Evolutionary conservation across 2,113 vertebrate genomes (phyloP), one percentile per base, ranked within the genome.

Genomic region (Psammodynastes pulverulentus): DNA sequence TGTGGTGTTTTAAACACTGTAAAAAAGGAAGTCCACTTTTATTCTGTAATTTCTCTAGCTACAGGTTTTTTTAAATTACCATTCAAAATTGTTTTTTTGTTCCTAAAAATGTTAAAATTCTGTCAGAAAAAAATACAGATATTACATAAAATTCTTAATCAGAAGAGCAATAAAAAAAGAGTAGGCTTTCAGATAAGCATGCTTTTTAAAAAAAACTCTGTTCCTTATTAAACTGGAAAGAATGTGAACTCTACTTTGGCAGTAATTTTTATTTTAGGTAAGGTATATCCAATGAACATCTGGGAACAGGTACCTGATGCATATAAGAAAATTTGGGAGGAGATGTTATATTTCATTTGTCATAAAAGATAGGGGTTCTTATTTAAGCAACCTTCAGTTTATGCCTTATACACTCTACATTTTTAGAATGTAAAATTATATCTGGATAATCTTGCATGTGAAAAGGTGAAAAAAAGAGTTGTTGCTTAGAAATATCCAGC

Each of bases 101-200:
- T 86, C 92, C 84, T 92, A 92, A 92, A 95, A 95, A 92, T 96
- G 93, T 95, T 94, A 95, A 89, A 94, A 95, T 96, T 95, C 95
- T 92, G 93, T 54, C 17, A 43, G 23, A 90, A 96, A 94, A 95
- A 95, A 94, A 23, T 96, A 97, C 96, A 95, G 94, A 95, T 93
- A 94, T 94, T 91, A 88, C 91, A 24, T 84, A 91, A 90, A 96
- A 95, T 92, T 48, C 92, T 95, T 96, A 96, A 96, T 97, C 94
- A 96, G 95, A 96, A 92, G 93, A 96, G 95, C 87, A 96, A 95
- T 95, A 95, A 96, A 96, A 67, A 9, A 96, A 93, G 43, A 94
- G 89, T 90, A 96, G 95, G 94, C 92, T 91, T 89, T 2, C 91
- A 95, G 94, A 95, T 97, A 97, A 97, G 93, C 49, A 0, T 92